Conservation (phyloP, 1,140 invertebrate species). For the Cydia pomonella region DNA sequence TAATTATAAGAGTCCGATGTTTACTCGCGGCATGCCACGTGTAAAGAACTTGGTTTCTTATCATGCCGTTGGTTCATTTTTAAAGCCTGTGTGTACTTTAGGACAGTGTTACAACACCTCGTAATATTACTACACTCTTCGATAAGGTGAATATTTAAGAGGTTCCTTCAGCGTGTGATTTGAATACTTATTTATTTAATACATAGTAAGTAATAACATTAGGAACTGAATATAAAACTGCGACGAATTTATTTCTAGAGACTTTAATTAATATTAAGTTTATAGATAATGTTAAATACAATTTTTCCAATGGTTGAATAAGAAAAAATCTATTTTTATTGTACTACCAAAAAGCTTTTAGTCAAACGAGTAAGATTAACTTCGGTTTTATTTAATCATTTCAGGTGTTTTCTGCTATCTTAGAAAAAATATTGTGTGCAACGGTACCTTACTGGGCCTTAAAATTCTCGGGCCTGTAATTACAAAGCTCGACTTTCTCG, state of each 20-base stretch:
- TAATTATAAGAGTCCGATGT: slow-evolving; percentile 5
- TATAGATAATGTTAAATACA: not conserved
- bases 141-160: slow-evolving; percentile 2
- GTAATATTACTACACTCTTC: not conserved
- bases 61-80: slow-evolving; percentile 18
- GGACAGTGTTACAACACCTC: slow-evolving; percentile 18
- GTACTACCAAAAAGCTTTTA: too few relatives aligned
- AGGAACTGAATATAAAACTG: slow-evolving; percentile 16
- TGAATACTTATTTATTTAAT: not conserved
- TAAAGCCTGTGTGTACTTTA: slow-evolving; percentile 22
- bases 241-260: slow-evolving; percentile 27
- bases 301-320: not conserved
- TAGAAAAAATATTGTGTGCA: too few relatives aligned
- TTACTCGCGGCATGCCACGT: slow-evolving; percentile 1
- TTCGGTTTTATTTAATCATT: too few relatives aligned
- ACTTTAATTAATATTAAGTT: slow-evolving; percentile 13
- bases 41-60: slow-evolving; percentile 20
- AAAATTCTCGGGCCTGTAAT: too few relatives aligned
- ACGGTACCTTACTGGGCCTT: too few relatives aligned
- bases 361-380: too few relatives aligned
- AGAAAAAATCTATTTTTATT: not conserved
- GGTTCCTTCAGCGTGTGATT: not conserved
- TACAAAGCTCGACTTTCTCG: too few relatives aligned
- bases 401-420: too few relatives aligned
- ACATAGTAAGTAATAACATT: not conserved